phyloP scores from a whole-genome alignment of 2,113 vertebrate genomes.

The Elaphurus davidianus region DNA sequence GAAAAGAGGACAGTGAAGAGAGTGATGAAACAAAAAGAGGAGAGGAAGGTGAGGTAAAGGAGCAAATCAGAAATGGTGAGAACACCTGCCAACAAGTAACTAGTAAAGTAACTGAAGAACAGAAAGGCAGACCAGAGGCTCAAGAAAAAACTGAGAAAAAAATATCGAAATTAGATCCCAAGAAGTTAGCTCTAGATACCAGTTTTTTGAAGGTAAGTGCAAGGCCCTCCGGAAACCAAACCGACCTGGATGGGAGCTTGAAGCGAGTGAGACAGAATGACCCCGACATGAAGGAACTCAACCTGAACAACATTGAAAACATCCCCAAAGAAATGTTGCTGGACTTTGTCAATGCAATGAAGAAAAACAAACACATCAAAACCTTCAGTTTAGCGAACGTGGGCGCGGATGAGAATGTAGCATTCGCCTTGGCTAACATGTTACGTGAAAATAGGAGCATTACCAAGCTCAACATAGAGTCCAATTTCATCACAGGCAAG shows the following conservation, averaged over 20 bases:
- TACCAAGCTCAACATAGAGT: slow-evolving; percentile 93
- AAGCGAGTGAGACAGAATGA: slow-evolving; percentile 91
- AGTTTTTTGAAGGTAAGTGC: slow-evolving; percentile 92
- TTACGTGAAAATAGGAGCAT: slow-evolving; percentile 95
- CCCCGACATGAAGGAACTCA: slow-evolving; percentile 90
- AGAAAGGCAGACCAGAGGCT: slow-evolving; percentile 60
- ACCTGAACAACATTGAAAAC: slow-evolving; percentile 99
- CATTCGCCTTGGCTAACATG: slow-evolving; percentile 94
- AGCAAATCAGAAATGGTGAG: slow-evolving; percentile 3
- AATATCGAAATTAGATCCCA: slow-evolving; percentile 91
- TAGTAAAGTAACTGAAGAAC: neutral
- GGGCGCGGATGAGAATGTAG: slow-evolving; percentile 91
- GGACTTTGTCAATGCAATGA: slow-evolving; percentile 93
- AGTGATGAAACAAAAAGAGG: slow-evolving; percentile 63
- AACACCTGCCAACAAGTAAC: neutral
- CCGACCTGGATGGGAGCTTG: slow-evolving; percentile 92
- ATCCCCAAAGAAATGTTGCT: slow-evolving; percentile 96
- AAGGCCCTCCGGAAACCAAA: slow-evolving; percentile 96
- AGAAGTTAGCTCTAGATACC: slow-evolving; percentile 88
- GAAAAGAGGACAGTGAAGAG: neutral
- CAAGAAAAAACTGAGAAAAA: slow-evolving; percentile 84
- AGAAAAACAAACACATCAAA: slow-evolving; percentile 93
- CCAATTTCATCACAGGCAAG: slow-evolving; percentile 94
- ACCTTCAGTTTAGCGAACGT: slow-evolving; percentile 95
- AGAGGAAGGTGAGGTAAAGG: slow-evolving; percentile 23